Conservation (phyloP, 2,113 vertebrate genomes). For the Tachysurus vachellii region DNA sequence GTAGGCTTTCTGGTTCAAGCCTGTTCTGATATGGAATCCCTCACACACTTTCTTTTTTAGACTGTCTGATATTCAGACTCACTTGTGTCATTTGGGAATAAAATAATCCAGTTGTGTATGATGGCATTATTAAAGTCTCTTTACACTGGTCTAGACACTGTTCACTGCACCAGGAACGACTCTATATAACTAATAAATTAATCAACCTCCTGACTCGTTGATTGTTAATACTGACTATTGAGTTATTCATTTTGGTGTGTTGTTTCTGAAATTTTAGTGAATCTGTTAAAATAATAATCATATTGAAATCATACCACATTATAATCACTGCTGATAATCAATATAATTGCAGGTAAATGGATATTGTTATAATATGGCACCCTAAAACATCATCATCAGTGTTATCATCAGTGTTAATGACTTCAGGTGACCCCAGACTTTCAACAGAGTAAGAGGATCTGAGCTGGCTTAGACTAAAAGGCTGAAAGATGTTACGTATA, state of each 20-base stretch:
- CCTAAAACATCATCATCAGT: background rate
- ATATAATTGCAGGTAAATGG: background rate
- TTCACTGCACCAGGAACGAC: background rate
- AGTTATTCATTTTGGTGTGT: background rate
- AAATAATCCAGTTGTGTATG: background rate
- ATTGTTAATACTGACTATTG: background rate
- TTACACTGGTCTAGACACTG: no score
- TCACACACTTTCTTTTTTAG: conserved; percentile 2
- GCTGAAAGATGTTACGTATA: background rate
- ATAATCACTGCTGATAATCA: background rate
- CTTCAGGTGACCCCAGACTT: background rate
- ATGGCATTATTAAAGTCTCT: background rate
- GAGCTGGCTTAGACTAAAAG: background rate
- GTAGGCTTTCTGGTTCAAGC: background rate
- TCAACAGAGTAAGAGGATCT: background rate
- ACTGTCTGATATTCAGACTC: conserved; percentile 6
- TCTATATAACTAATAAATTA: background rate
- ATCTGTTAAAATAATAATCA: background rate
- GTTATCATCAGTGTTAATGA: background rate
- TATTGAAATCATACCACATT: background rate
- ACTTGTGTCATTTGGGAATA: background rate
- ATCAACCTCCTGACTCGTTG: background rate
- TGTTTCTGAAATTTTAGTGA: background rate
- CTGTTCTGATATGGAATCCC: background rate
- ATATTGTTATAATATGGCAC: background rate